Evolutionary conservation across 2,797 vertebrate genomes (phyloP).

Genomic region (Halcyon chelicuti): DNA sequence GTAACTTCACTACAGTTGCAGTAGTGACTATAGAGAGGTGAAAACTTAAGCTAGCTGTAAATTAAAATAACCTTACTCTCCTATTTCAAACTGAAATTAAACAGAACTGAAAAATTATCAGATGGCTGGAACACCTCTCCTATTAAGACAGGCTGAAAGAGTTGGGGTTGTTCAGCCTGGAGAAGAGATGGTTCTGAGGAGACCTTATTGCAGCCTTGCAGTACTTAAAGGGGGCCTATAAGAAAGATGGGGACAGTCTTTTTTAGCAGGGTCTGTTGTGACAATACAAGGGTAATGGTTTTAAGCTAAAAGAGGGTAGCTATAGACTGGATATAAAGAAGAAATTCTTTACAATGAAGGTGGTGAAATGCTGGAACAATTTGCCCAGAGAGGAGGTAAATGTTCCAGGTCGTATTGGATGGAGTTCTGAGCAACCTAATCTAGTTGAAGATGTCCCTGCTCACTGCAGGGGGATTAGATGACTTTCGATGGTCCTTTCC

Average conservation of each 20-base stretch:
- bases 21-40: background rate
- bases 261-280: background rate
- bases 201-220: background rate
- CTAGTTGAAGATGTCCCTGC: background rate
- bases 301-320: no score
- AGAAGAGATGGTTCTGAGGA: background rate
- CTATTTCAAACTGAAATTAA: background rate
- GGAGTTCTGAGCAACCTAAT: background rate
- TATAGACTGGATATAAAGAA: background rate
- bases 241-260: background rate
- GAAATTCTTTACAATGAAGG: background rate
- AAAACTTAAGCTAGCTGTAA: background rate
- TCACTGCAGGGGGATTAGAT: background rate
- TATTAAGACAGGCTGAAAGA: background rate
- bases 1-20: background rate
- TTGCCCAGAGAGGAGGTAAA: background rate
- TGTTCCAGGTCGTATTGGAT: background rate
- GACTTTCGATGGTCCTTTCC: no score
- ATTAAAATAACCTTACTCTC: background rate
- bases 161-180: background rate
- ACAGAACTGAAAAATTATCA: background rate
- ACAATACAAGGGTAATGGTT: background rate
- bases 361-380: background rate
- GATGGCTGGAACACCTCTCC: background rate
- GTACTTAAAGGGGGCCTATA: background rate